phyloP scores from a whole-genome alignment of 1,140 invertebrate genomes.

The Drosophila rhopaloa region DNA sequence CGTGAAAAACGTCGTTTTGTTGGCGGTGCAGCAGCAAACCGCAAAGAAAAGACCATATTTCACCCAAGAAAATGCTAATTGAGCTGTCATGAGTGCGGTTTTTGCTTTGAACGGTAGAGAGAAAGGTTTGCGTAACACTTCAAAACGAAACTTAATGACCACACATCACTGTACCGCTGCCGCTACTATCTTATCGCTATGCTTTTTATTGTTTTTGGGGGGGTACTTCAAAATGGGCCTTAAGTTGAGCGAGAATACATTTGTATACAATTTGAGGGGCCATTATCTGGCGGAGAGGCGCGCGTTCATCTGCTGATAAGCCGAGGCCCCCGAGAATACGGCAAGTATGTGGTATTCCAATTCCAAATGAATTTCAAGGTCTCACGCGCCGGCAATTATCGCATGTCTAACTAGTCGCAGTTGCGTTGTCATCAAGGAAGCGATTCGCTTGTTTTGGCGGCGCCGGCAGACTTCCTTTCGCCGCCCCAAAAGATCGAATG shows the following conservation, averaged over 20 bases:
- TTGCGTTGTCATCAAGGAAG: slow-evolving; percentile 29
- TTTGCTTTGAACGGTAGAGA: no score
- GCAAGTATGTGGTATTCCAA: background rate
- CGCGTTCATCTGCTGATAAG: slow-evolving; percentile 36
- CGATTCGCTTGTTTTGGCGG: slow-evolving; percentile 7
- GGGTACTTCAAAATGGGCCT: background rate
- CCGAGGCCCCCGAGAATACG: slow-evolving; percentile 1
- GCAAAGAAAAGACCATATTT: slow-evolving; percentile 3
- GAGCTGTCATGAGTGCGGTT: slow-evolving; percentile 30
- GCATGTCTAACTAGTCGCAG: slow-evolving; percentile 21
- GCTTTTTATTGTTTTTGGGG: background rate
- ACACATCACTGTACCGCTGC: background rate
- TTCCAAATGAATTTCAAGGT: slow-evolving; percentile 41
- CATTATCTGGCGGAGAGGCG: slow-evolving; percentile 35
- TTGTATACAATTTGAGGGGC: slow-evolving; percentile 1
- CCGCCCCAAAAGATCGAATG: slow-evolving; percentile 6
- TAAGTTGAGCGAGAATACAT: background rate
- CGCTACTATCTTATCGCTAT: slow-evolving; percentile 3
- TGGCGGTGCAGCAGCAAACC: background rate
- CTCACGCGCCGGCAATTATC: slow-evolving; percentile 55
- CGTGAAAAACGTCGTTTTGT: slow-evolving; percentile 26
- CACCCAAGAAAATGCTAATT: slow-evolving; percentile 23
- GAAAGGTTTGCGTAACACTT: slow-evolving; percentile 8
- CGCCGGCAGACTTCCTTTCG: slow-evolving; percentile 18
- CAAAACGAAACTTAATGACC: background rate